Base-by-base conservation (phyloP, 1,140 invertebrate genomes). In the Varroa destructor region DNA sequence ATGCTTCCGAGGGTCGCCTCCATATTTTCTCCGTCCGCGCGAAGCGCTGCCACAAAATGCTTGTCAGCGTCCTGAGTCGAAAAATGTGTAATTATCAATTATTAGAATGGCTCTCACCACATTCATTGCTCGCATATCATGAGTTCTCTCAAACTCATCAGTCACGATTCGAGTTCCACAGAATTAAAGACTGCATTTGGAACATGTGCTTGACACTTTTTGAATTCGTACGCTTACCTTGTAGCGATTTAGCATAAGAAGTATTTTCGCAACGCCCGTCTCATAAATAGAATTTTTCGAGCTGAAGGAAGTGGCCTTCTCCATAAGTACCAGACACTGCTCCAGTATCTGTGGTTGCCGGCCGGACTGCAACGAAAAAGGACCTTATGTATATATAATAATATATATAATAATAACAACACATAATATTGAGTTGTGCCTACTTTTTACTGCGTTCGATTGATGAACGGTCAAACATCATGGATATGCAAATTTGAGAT, bases 321-420 rank as follows among this genome's bases (percentile, higher is more conserved):
- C 87, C 6, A 85, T 84, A 76, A 89, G 85, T 76, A 84, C 85
- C 73, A 85, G 85, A 0, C 88, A 85, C 76, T 91, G 86, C 25
- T 84, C 81, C 0, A 96, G 78, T 37, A 95, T 82, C 10, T 82
- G 79, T 71, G 81, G 77, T 76, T 91, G 86, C 73, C 86, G 83
- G 36, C 87, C 87, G 77, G 88, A 89, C 82, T 84, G 76, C n/a
- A 77, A 77, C 43, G 76, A 42, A 57, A 74, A 74, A 70, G 1
- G 67, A 10, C 4, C 3, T 12, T 25, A 58, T 12, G 57, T 2
- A 37, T 8, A 5, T 5, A 3, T 67, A 12, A 37, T 12, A 25
- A 14, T 58, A 37, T 56, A 5, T 36, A 5, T 58, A 42, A 58
- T 3, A 3, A 36, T 3, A 58, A 12, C 57, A 58, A 12, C 57